Base-by-base conservation (phyloP, 2,113 vertebrate genomes). In the Labrus mixtus region DNA sequence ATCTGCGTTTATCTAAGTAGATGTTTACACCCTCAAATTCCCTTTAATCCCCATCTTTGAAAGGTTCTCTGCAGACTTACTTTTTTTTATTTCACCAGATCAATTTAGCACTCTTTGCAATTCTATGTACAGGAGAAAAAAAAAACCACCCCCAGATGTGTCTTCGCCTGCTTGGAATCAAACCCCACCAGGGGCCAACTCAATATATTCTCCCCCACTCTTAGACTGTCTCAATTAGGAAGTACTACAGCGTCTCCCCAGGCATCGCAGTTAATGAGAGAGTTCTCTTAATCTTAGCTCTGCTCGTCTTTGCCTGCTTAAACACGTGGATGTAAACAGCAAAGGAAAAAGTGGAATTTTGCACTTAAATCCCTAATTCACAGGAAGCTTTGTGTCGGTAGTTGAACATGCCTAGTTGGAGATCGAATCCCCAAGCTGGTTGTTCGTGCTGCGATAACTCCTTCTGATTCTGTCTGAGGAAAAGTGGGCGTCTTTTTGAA, bases 181-280 rank as follows among this genome's bases (percentile, higher is more conserved):
- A 84, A 67, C 43, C 55, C 73, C 72, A 69, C 6, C 59, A 73
- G 63, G 66, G 53, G 12, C n/a, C n/a, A n/a, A 1, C 69, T 82
- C 70, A 62, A 68, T 75, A 55, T 59, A 78, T 78, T 67, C 43
- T 50, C 50, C 48, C 55, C 55, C 16, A 63, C 74, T 79, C 51
- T 70, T 20, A 7, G 64, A 69, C 82, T 55, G 68, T 75, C 68
- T 89, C 73, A 83, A 80, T 81, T 73, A 85, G 63, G 61, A 82
- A 51, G 80, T 53, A 45, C 69, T 64, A 48, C 70, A 71, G 64
- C 73, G 56, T 17, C 61, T 86, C 83, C 85, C 78, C 48, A 58
- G 85, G 64, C 81, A 23, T 82, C 5, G 17, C 67, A 20, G 46
- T 68, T 87, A 90, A 88, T 87, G 82, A 87, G 80, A 85, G 80